Evolutionary conservation across 2,797 vertebrate genomes (phyloP).

Genomic region (Schizopygopsis malacanthus): DNA sequence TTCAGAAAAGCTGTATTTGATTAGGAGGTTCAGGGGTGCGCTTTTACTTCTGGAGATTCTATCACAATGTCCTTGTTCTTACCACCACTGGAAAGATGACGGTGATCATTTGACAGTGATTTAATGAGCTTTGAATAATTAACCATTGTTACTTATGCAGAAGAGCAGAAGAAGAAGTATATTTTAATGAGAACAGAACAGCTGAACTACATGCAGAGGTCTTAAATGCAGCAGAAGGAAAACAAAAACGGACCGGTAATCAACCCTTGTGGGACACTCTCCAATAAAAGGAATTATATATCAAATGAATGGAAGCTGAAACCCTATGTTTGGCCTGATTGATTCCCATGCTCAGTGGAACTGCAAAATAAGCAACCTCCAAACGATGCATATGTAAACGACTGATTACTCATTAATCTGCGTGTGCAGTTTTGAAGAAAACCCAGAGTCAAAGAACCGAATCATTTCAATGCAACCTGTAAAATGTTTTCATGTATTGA

Average conservation of each 20-base stretch:
- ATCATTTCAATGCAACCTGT: constrained; percentile 4
- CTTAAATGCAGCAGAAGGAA: not conserved
- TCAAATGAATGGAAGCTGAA: not conserved
- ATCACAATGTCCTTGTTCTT: constrained; percentile 18
- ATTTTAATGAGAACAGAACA: constrained; percentile 1
- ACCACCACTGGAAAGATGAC: not conserved
- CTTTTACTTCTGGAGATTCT: not conserved
- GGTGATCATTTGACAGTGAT: constrained; percentile 2
- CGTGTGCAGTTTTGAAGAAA: constrained; percentile 22
- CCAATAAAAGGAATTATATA: not conserved
- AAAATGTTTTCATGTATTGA: constrained; percentile 28
- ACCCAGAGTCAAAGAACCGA: not conserved
- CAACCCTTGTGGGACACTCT: not conserved
- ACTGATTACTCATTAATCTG: constrained; percentile 46
- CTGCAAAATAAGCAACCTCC: constrained; percentile 52
- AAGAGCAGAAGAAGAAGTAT: not conserved
- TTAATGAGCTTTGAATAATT: constrained; percentile 11
- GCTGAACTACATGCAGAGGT: not conserved
- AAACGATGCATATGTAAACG: constrained; percentile 50
- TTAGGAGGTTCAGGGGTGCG: constrained; percentile 61
- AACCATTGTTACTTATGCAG: not conserved
- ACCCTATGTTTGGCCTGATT: constrained; percentile 16
- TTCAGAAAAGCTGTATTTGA: constrained; percentile 71
- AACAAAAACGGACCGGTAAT: not conserved
- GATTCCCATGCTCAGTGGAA: constrained; percentile 33